Base-by-base conservation (phyloP, 2,113 vertebrate genomes). In the Aviceda subcristata region DNA sequence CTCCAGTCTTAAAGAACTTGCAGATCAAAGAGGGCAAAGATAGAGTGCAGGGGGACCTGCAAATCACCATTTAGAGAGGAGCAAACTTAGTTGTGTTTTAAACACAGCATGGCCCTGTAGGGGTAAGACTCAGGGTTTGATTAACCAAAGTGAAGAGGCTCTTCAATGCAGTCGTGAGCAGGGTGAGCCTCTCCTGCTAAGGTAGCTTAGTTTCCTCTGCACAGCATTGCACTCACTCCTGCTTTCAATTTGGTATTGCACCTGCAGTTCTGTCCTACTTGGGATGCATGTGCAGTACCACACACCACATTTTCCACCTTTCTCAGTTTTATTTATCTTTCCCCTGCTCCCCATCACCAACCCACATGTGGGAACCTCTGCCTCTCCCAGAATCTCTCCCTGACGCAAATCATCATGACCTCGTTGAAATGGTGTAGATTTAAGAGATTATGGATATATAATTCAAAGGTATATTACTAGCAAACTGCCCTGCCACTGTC, bases 41-140 rank as follows among this genome's bases (percentile, higher is more conserved):
- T 11, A 21, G 41, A n/a, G 32, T 4, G 29, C 0, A 30, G 30
- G 27, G 41, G 26, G 69, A 23, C 4, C 3, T 5, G 24, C 4
- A 34, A 14, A 29, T 26, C 41, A 23, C 19, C 10, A 4, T 12
- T 29, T 26, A 39, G 67, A 59, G 62, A 55, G 20, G 45, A 66
- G 39, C 3, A 62, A 12, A 48, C 3, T 21, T 11, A 19, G 16
- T 1, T 3, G 8, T 8, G 22, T 8, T 12, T 7, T 27, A 12
- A 77, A 51, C 7, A 18, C 48, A 50, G n/a, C 1, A 12, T n/a
- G 46, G 38, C 10, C 22, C 32, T 32, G 53, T 12, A 15, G 45
- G 9, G 45, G 3, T 41, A 29, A 17, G 11, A 5, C 22, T 4
- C 11, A 4, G 45, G 2, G 1, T 13, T 15, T 27, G 75, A 34